phyloP scores from a whole-genome alignment of 1,140 invertebrate species.

The Dinoponera quadriceps region DNA sequence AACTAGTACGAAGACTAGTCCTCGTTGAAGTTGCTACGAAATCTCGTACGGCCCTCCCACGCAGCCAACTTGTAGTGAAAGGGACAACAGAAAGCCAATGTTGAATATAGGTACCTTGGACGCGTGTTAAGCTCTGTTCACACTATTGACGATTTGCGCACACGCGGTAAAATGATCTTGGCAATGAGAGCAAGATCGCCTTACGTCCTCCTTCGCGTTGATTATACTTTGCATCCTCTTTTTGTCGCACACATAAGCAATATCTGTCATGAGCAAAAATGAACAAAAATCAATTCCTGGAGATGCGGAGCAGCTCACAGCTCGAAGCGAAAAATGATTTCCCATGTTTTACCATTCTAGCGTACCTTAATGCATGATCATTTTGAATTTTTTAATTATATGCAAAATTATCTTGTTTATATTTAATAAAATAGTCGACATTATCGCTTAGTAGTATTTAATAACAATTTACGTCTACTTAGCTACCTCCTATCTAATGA shows the following conservation, averaged over 20 bases:
- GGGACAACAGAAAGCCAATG: slow-evolving; percentile 75
- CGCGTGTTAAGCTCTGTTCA: slow-evolving; percentile 62
- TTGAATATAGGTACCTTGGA: slow-evolving; percentile 72
- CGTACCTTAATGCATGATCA: too few species aligned
- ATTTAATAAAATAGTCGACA: too few species aligned
- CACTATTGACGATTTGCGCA: slow-evolving; percentile 25
- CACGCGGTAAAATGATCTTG: slow-evolving; percentile 52
- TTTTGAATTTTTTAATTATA: too few species aligned
- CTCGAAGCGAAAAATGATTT: too few species aligned
- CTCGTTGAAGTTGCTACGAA: slow-evolving; percentile 78
- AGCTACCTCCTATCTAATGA: too few species aligned
- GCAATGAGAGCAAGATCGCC: slow-evolving; percentile 7
- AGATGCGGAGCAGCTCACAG: too few species aligned
- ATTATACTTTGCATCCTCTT: neutral
- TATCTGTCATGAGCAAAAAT: neutral
- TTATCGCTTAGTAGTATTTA: too few species aligned
- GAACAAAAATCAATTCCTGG: neutral
- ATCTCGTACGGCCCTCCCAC: slow-evolving; percentile 78
- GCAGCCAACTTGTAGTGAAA: slow-evolving; percentile 78
- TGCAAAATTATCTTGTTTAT: too few species aligned
- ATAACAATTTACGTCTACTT: too few species aligned
- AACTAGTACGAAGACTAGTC: slow-evolving; percentile 74
- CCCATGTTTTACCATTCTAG: too few species aligned
- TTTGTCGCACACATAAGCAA: neutral
- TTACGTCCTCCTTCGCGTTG: neutral